Percentiles rank a stretch among this genome's conserved stretches.
Conservation (phyloP, 2,888 invertebrate genomes). For the Trichogramma dendrolimi region DNA sequence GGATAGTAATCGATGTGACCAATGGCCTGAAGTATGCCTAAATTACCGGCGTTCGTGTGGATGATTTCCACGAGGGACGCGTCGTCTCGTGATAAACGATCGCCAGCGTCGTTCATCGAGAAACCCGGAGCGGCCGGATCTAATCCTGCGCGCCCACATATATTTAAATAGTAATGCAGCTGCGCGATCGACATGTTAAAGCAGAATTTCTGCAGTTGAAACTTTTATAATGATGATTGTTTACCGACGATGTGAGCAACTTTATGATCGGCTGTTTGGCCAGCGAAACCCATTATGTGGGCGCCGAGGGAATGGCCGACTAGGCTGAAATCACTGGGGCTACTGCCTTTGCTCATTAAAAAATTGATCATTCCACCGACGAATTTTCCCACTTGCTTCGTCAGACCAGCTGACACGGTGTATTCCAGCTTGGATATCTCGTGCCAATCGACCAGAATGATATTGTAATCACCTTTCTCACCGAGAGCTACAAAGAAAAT, state of each 20-base stretch:
- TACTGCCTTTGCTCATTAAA: slow-evolving; percentile 23
- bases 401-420: slow-evolving; percentile 5
- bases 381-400: slow-evolving; percentile 21
- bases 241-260: slow-evolving; percentile 28
- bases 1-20: slow-evolving; percentile 34
- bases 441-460: slow-evolving; percentile 33
- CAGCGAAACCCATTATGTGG: slow-evolving; percentile 33
- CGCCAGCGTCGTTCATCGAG: slow-evolving; percentile 10
- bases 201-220: neutral
- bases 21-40: slow-evolving; percentile 22
- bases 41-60: slow-evolving; percentile 31
- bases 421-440: slow-evolving; percentile 24
- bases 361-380: slow-evolving; percentile 24
- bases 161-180: neutral
- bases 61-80: slow-evolving; percentile 32
- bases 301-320: slow-evolving; percentile 35
- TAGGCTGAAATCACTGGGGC: slow-evolving; percentile 21
- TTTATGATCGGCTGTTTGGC: slow-evolving; percentile 21
- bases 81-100: slow-evolving; percentile 25
- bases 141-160: slow-evolving; percentile 25
- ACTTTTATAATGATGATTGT: neutral
- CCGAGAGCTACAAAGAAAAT: slow-evolving; percentile 19
- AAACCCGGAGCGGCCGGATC: slow-evolving; percentile 35
- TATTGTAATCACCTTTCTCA: slow-evolving; percentile 22
- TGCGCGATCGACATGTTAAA: too few relatives aligned